Conservation (phyloP, 2,797 vertebrate genomes). For the Dendrocincla fuliginosa region DNA sequence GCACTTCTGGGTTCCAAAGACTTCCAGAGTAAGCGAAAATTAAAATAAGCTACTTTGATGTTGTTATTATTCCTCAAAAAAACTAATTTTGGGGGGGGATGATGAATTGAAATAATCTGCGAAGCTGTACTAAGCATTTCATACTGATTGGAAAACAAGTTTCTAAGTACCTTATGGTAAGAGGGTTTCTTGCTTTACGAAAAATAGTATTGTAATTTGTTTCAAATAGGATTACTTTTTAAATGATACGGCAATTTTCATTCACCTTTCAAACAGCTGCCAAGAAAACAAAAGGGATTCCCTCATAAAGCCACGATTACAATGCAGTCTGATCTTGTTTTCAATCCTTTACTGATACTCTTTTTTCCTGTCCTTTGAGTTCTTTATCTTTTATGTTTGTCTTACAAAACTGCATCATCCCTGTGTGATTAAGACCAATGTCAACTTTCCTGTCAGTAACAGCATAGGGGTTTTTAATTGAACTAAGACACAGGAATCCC, state of each 20-base stretch:
- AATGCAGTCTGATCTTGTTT: neutral
- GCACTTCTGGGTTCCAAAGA: neutral
- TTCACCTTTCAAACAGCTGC: neutral
- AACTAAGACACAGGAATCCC: neutral
- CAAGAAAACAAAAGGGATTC: constrained; percentile 31
- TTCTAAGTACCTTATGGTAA: neutral
- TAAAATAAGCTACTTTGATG: neutral
- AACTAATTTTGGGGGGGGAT: neutral
- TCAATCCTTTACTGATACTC: neutral
- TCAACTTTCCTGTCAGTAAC: neutral
- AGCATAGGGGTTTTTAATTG: neutral
- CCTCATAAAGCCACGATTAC: neutral
- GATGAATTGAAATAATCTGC: neutral
- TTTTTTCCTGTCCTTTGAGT: neutral
- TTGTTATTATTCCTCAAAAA: neutral
- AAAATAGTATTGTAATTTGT: neutral
- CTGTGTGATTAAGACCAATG: neutral
- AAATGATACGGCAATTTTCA: neutral
- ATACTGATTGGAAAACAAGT: neutral
- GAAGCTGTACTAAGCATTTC: neutral
- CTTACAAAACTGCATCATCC: neutral
- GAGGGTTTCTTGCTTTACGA: neutral
- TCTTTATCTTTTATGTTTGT: neutral
- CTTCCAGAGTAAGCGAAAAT: neutral
- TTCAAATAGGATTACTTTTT: constrained; percentile 16